phyloP scores from a whole-genome alignment of 2,113 vertebrate species.

The Apeltes quadracus region DNA sequence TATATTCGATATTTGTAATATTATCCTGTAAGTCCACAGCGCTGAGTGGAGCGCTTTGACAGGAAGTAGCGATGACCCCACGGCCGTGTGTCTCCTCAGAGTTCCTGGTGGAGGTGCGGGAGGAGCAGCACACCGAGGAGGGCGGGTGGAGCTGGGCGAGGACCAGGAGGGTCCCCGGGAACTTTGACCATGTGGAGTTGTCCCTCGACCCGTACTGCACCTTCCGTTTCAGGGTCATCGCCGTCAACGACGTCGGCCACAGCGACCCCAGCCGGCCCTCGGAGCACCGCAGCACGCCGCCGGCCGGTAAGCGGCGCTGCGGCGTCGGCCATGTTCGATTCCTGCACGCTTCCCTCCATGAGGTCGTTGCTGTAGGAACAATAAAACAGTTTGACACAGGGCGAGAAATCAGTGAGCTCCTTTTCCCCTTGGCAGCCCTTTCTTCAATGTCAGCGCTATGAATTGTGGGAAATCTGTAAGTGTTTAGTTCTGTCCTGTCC shows the following conservation, averaged over 20 bases:
- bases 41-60: neutral
- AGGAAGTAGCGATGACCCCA: neutral
- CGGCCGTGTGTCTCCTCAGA: slow-evolving; percentile 29
- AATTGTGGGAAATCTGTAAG: no score
- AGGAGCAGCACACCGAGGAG: slow-evolving; percentile 73
- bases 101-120: slow-evolving; percentile 80
- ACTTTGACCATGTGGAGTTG: slow-evolving; percentile 77
- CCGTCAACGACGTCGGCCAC: slow-evolving; percentile 78
- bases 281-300: slow-evolving; percentile 61
- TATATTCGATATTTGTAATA: no score
- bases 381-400: no score
- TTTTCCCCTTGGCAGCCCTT: no score
- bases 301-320: slow-evolving; percentile 39
- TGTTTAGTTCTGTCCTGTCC: no score
- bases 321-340: neutral
- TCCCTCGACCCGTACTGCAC: slow-evolving; percentile 80
- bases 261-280: slow-evolving; percentile 78
- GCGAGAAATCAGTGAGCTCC: no score
- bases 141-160: slow-evolving; percentile 68
- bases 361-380: no score
- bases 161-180: slow-evolving; percentile 64
- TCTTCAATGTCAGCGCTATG: no score
- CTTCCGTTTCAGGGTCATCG: slow-evolving; percentile 84
- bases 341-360: no score
- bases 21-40: no score